Conservation (phyloP, 1,140 invertebrate genomes). For the Platorchestia sp. region DNA sequence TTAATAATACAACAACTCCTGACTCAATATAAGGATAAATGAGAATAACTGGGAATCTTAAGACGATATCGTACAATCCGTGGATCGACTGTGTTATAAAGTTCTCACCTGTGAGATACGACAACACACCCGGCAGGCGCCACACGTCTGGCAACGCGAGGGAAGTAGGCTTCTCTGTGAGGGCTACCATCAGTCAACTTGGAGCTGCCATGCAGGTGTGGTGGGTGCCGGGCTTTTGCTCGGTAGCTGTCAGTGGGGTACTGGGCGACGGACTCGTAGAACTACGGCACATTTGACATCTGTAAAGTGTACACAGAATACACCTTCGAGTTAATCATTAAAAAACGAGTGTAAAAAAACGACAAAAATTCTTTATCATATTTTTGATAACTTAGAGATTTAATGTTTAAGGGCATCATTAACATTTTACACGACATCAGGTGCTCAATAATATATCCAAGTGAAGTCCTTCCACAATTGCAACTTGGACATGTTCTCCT, state of each 20-base stretch:
- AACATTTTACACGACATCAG: neutral
- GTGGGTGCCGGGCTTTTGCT: neutral
- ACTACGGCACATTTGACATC: neutral
- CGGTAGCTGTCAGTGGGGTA: neutral
- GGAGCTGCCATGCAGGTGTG: neutral
- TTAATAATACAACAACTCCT: no score
- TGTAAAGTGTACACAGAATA: neutral
- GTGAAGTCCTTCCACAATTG: neutral
- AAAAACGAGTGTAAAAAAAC: neutral
- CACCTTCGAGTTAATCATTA: neutral
- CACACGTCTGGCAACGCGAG: neutral
- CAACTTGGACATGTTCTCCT: neutral
- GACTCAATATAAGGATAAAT: no score
- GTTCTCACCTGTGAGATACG: neutral
- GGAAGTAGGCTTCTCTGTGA: neutral
- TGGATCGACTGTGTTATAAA: no score
- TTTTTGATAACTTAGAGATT: neutral
- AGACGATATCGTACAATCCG: no score
- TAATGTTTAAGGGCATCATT: neutral
- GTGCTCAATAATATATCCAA: neutral
- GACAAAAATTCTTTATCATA: neutral
- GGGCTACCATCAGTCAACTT: neutral
- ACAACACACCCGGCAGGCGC: neutral
- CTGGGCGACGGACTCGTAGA: neutral
- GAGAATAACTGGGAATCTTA: no score